Evolutionary conservation across 2,888 invertebrate genomes (phyloP), one percentile per base, ranked within the genome.

Genomic region (Epiperipatus broadwayi): DNA sequence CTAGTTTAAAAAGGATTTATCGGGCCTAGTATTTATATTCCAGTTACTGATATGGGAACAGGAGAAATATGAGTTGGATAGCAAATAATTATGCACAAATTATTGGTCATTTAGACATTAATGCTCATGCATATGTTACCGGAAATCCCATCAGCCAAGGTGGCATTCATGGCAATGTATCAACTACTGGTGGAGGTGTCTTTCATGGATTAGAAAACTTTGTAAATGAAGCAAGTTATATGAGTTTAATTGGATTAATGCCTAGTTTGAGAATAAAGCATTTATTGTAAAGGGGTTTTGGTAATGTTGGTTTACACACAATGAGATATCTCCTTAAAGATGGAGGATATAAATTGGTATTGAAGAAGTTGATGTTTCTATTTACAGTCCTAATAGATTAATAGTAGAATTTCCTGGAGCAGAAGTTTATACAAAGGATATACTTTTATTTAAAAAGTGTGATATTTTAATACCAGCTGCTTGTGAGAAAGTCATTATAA

Each of bases 41-140:
- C 93, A n/a, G 95, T 93, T 31, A 95, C 95, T 2, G 95, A 95
- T 63, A 87, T 95, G 78, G 93, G 91, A 38, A 95, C 93, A 0
- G 83, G 91, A 27, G 87, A 87, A 56, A 93, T 64, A 91, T 89
- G 89, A 81, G 83, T 42, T 97, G 93, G 93, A 81, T 95, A 52
- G 85, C 91, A 1, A 93, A 97, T 63, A 93, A 93, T 0, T 97
- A 89, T 60, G 76, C 83, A 39, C 87, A 89, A 63, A 95, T 95
- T 30, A 73, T 89, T 51, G 72, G 71, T 36, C 79, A 75, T 59
- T 69, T 75, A 52, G 89, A 93, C 56, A 80, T 95, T 54, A 93
- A 97, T 61, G 81, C 91, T 15, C 76, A 84, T 56, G 95, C 89
- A 10, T 93, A 91, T 61, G 84, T 91, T 35, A 95, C 95, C 4